Evolutionary conservation across 2,113 vertebrate genomes (phyloP), one percentile per base, ranked within the genome.

Genomic region (Sclerurus mexicanus): DNA sequence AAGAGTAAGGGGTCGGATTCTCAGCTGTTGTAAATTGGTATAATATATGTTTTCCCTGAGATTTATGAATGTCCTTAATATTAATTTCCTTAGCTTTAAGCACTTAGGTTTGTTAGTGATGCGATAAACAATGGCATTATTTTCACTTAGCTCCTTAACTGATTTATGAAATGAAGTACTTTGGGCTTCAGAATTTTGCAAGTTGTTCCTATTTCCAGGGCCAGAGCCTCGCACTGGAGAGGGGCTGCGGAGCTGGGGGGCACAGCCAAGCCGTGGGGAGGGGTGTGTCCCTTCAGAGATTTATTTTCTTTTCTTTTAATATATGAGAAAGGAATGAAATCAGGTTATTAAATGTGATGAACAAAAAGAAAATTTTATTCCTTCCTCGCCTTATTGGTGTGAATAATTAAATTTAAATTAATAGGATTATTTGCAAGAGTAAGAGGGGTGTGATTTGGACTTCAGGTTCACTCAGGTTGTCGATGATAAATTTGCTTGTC

Each of bases 21-120:
- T 96, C 69, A 82, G 90, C 88, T 90, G n/a, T 37, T 82, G 64
- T 90, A 92, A 96, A 90, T 90, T 72, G 85, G 16, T n/a, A 93
- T 92, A 95, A 94, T 90, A 59, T 84, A 93, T 73, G 56, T 87
- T 94, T 97, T 72, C 37, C n/a, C 40, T 33, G 84, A 96, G 96
- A 96, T 96, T 95, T 96, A 95, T 94, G 88, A 90, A 92, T 78
- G 85, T 94, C 83, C 90, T 96, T 89, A 95, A 96, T 96, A 97
- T 96, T 96, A 96, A 97, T 97, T 97, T 96, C 93, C 91, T 87
- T 96, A 91, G 94, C 95, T 96, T 96, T 94, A 96, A 95, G 96
- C 92, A 96, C 93, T 97, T 95, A 93, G 88, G 79, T 94, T 97
- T 96, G 92, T 96, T 95, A 97, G 92, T 96, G 95, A 96, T 97